These are phyloP conservation scores for Condylura cristata DNA, from an alignment of 2,113 vertebrate genomes.

Conservation along the genomic window DNA sequence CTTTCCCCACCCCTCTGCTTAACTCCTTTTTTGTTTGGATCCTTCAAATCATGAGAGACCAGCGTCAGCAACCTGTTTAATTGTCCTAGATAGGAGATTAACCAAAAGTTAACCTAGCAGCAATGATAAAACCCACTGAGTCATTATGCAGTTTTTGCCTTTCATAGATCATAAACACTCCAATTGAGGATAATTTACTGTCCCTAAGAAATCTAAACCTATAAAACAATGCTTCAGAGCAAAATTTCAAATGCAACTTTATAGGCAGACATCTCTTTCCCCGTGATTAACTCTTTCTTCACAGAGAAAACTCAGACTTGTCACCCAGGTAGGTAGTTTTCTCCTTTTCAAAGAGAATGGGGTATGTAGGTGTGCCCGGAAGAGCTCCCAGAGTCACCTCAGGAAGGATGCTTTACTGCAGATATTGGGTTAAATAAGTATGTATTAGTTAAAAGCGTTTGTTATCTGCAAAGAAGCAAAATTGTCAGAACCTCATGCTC, in stretches of 20 bases:
- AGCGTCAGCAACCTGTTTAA: conserved; percentile 79
- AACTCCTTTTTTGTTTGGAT: conserved; percentile 33
- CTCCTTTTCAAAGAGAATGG: background rate
- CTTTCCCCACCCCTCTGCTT: conserved; percentile 72
- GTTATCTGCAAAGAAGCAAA: background rate
- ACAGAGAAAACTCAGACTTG: background rate
- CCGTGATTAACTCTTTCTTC: conserved; percentile 1
- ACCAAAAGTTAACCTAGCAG: conserved; percentile 81
- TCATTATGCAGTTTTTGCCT: conserved; percentile 82
- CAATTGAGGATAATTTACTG: conserved; percentile 83
- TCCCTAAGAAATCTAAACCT: conserved; percentile 77
- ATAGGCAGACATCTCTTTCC: conserved; percentile 4
- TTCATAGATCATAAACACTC: conserved; percentile 86
- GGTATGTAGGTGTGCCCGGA: background rate
- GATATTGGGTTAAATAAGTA: background rate
- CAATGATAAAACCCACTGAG: conserved; percentile 83
- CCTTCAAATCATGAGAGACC: conserved; percentile 69
- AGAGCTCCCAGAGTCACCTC: background rate
- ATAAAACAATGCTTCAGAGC: conserved; percentile 70
- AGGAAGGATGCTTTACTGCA: background rate
- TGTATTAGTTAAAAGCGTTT: background rate
- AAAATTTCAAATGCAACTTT: conserved; percentile 63
- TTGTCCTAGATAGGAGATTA: conserved; percentile 84
- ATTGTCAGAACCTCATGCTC: background rate
- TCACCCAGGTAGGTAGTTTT: background rate